Evolutionary conservation across 2,888 invertebrate species (phyloP).

Genomic region (Cheilosia impressa): DNA sequence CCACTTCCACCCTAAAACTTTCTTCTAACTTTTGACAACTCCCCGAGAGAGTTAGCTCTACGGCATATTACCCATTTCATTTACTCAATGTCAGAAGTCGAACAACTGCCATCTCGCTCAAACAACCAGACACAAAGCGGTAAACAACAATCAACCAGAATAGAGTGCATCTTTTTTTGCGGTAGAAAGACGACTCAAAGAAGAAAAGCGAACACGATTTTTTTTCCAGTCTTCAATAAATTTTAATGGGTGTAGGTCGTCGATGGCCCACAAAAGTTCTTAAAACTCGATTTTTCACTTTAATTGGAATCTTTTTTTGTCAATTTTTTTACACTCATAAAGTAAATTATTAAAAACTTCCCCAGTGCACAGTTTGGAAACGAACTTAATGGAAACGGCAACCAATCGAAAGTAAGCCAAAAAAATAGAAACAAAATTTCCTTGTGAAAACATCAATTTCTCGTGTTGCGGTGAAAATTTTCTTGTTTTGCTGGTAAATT

Average conservation of each 20-base stretch:
- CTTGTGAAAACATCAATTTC: slow-evolving; percentile 31
- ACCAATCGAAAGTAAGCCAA: slow-evolving; percentile 58
- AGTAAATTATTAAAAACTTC: slow-evolving; percentile 4
- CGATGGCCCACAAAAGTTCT: slow-evolving; percentile 26
- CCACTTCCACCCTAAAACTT: slow-evolving; percentile 17
- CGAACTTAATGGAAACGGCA: slow-evolving; percentile 40
- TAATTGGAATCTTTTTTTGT: slow-evolving; percentile 52
- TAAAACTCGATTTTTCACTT: slow-evolving; percentile 62
- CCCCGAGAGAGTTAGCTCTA: not conserved
- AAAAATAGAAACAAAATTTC: slow-evolving; percentile 21
- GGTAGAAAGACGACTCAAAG: slow-evolving; percentile 65
- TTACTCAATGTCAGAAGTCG: slow-evolving; percentile 9
- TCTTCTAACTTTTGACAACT: slow-evolving; percentile 39
- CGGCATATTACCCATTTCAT: not conserved
- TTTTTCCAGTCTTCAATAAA: slow-evolving; percentile 60
- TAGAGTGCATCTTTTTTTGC: slow-evolving; percentile 62
- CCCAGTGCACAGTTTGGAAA: slow-evolving; percentile 7
- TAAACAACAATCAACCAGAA: slow-evolving; percentile 57
- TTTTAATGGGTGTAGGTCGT: slow-evolving; percentile 59
- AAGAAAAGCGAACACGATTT: slow-evolving; percentile 36
- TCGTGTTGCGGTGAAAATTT: slow-evolving; percentile 52
- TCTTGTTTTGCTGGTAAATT: slow-evolving; percentile 45
- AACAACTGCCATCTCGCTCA: slow-evolving; percentile 10
- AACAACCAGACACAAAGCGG: not conserved
- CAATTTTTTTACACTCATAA: not conserved